Base-by-base conservation (phyloP, 2,888 invertebrate genomes). In the Callimorpha dominula region DNA sequence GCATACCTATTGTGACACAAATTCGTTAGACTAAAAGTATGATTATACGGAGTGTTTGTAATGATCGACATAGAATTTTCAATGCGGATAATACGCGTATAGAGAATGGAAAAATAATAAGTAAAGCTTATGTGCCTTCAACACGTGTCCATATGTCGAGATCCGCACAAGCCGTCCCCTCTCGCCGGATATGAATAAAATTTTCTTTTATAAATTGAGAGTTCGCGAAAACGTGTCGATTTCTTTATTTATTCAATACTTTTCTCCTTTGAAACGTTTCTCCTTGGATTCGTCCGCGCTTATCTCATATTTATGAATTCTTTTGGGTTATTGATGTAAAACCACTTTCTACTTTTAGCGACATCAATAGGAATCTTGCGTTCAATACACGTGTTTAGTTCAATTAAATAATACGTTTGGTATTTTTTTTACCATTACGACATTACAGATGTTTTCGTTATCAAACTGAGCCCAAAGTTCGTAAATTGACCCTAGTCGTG, bases 231-330 rank as follows among this genome's bases (percentile, higher is more conserved):
- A 93, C 93, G 93, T 94, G 94, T 94, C 94, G 91, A 94, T 94
- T 93, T 93, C 93, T 92, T 94, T 94, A 94, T 93, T 94, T 94
- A 94, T 94, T 94, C 93, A 94, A 93, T 92, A 92, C 92, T 92
- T 92, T 89, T 91, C 90, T 91, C 89, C 90, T 93, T 92, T 93
- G 91, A 93, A 92, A 88, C 88, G 90, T 88, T 92, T 90, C 89
- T 88, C 86, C 85, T 89, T 87, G 90, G 89, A 91, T 90, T 91
- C 90, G 86, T 90, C 89, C 87, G 87, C 88, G 89, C 88, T 92
- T 93, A 93, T 93, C 90, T 89, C 88, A 90, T 91, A 91, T 93
- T 92, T 93, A 92, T 91, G 90, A 91, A 91, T 92, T 90, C 89
- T 90, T 91, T 91, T 89, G 83, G 86, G 85, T 88, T 91, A 88